Evolutionary conservation across 2,888 invertebrate species (phyloP).

Genomic region (Eupsilia transversa): DNA sequence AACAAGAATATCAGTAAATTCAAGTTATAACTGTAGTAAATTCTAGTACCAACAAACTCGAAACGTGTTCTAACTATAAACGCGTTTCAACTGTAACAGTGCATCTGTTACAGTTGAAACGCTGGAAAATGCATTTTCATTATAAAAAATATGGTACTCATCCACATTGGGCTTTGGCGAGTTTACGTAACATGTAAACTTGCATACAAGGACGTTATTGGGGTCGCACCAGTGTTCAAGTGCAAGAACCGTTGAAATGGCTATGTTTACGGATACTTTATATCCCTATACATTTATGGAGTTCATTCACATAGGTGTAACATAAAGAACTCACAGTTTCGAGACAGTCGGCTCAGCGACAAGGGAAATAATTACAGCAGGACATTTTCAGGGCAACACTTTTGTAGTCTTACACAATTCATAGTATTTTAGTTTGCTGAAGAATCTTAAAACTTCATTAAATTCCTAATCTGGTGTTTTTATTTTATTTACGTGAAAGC

Average conservation of each 20-base stretch:
- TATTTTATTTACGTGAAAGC: constrained; percentile 7
- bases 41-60: too few species aligned
- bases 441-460: constrained; percentile 17
- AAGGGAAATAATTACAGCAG: constrained; percentile 9
- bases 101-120: too few species aligned
- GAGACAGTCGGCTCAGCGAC: constrained; percentile 3
- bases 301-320: not conserved
- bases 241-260: constrained; percentile 60
- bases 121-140: not conserved
- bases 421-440: not conserved
- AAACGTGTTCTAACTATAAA: too few species aligned
- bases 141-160: not conserved
- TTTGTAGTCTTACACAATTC: not conserved
- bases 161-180: not conserved
- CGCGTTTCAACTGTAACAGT: too few species aligned
- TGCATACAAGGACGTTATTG: not conserved
- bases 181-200: not conserved
- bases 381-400: constrained; percentile 9
- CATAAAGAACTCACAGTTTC: constrained; percentile 27
- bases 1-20: too few species aligned
- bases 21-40: too few species aligned
- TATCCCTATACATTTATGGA: constrained; percentile 19
- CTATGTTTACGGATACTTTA: constrained; percentile 46
- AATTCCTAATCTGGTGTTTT: not conserved
- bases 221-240: constrained; percentile 40